phyloP scores from a whole-genome alignment of 2,888 invertebrate species.

The Nipponacmea schrenckii region DNA sequence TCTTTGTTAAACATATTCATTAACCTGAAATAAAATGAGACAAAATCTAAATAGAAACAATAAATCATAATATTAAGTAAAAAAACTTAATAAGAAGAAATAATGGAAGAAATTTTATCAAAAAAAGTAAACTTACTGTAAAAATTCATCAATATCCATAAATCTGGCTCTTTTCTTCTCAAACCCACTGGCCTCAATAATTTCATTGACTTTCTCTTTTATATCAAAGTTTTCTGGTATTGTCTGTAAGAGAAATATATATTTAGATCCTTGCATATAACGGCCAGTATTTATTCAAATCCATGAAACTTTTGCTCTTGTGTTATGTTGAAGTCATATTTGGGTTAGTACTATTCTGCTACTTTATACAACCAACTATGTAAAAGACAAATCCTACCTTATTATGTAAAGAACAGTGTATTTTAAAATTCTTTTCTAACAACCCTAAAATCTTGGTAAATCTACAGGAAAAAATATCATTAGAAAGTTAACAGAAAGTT shows the following conservation, averaged over 20 bases:
- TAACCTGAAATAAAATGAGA: constrained; percentile 71
- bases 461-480: constrained; percentile 44
- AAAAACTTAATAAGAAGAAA: neutral
- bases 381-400: constrained; percentile 71
- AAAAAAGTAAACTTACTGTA: constrained; percentile 69
- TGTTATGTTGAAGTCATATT: too few relatives aligned
- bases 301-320: too few relatives aligned
- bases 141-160: constrained; percentile 97
- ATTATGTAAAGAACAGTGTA: constrained; percentile 88
- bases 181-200: constrained; percentile 78
- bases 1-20: constrained; percentile 88
- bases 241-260: constrained; percentile 72
- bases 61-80: too few relatives aligned
- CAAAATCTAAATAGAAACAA: constrained; percentile 15
- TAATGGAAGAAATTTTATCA: neutral
- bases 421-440: constrained; percentile 89
- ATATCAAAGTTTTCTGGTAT: constrained; percentile 81
- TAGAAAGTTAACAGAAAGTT: too few relatives aligned
- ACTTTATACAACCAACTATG: too few relatives aligned
- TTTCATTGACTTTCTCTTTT: constrained; percentile 80
- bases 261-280: too few relatives aligned
- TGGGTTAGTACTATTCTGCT: too few relatives aligned
- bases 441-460: constrained; percentile 79
- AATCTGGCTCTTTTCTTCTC: constrained; percentile 85
- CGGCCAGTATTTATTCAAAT: too few relatives aligned